A percentile compares a stretch with the other conserved stretches of the same genome.
phyloP scores from a whole-genome alignment of 2,797 vertebrate genomes.

The Leptatherina wallacei region DNA sequence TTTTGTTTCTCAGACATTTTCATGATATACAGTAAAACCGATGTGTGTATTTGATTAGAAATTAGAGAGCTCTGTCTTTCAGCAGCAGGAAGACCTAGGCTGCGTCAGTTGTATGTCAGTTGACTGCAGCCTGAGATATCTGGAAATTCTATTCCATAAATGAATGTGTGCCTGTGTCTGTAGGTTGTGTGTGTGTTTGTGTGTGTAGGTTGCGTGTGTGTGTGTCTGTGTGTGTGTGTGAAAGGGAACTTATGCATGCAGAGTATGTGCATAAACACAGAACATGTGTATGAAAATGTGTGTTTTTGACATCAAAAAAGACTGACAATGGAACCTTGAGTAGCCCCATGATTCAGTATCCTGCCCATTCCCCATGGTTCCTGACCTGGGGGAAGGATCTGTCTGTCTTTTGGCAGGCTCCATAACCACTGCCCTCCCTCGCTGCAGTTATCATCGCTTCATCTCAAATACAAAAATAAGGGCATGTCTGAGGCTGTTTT shows the following conservation, averaged over 20 bases:
- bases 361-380: slow-evolving; percentile 65
- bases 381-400: slow-evolving; percentile 69
- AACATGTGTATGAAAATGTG: slow-evolving; percentile 70
- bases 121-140: slow-evolving; percentile 38
- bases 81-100: not conserved
- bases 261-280: slow-evolving; percentile 58
- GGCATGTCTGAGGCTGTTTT: slow-evolving; percentile 73
- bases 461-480: slow-evolving; percentile 76
- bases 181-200: not conserved
- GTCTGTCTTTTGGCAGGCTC: slow-evolving; percentile 67
- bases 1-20: slow-evolving; percentile 34
- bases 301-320: slow-evolving; percentile 72
- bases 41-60: slow-evolving; percentile 44
- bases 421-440: slow-evolving; percentile 67
- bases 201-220: not conserved
- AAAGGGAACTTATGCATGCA: slow-evolving; percentile 42
- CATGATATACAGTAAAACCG: slow-evolving; percentile 26
- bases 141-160: slow-evolving; percentile 51
- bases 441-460: slow-evolving; percentile 72
- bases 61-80: slow-evolving; percentile 36
- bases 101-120: slow-evolving; percentile 39
- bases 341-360: slow-evolving; percentile 68
- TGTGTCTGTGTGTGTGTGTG: slow-evolving; percentile 22
- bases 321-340: slow-evolving; percentile 69
- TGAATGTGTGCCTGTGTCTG: not conserved